A percentile compares a stretch with the other conserved stretches of the same genome.
Evolutionary conservation across 2,113 vertebrate genomes (phyloP).

Genomic region (Aythya baeri): DNA sequence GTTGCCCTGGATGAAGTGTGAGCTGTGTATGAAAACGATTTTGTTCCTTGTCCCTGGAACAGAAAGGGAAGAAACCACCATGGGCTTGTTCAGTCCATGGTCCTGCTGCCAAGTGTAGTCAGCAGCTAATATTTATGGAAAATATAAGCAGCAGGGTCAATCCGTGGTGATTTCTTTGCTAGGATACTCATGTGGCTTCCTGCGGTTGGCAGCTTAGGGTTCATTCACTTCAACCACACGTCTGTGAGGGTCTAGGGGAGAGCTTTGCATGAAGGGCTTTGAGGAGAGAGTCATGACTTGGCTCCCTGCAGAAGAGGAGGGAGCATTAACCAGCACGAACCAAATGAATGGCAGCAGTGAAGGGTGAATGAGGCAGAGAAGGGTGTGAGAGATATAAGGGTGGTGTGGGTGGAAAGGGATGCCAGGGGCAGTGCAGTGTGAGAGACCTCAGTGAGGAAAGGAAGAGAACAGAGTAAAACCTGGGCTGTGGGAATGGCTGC

Average conservation of each 20-base stretch:
- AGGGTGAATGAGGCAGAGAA: neutral
- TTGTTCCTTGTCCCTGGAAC: neutral
- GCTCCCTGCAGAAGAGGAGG: neutral
- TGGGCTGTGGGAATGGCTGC: neutral
- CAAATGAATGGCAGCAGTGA: neutral
- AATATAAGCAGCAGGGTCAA: accelerated
- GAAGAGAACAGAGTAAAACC: neutral
- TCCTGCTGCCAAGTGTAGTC: neutral
- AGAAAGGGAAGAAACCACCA: neutral
- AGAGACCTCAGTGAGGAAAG: neutral
- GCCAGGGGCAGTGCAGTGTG: neutral
- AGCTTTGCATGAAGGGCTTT: neutral
- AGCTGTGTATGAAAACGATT: neutral
- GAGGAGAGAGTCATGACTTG: neutral
- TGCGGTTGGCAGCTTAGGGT: neutral
- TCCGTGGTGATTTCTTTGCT: neutral
- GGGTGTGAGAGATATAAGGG: accelerated
- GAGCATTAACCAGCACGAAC: neutral
- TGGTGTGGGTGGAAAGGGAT: neutral
- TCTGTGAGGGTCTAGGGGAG: neutral
- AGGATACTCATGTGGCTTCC: neutral
- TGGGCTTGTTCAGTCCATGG: neutral
- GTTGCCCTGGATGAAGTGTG: neutral
- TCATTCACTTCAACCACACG: neutral
- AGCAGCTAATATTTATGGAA: neutral